phyloP scores from a whole-genome alignment of 2,113 vertebrate genomes.

The Tenebrosternarchus preto region DNA sequence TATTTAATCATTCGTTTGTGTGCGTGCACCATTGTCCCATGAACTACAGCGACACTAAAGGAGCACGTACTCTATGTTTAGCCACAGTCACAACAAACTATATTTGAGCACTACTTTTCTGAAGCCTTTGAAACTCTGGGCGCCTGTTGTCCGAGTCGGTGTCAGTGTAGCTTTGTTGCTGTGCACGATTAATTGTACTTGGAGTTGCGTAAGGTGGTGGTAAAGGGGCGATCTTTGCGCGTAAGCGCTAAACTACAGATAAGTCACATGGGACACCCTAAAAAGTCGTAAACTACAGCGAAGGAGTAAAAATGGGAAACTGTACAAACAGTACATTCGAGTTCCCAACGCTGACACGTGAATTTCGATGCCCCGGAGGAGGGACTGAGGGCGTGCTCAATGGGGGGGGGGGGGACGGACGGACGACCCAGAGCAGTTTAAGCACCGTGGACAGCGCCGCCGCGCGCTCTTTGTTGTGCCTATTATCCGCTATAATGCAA shows the following conservation, averaged over 20 bases:
- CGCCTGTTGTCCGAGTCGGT: not conserved
- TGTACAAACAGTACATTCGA: not conserved
- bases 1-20: not conserved
- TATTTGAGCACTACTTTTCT: not conserved
- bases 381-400: constrained; percentile 16
- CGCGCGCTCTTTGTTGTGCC: not conserved
- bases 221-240: not conserved
- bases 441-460: constrained; percentile 64
- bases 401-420: too few species aligned
- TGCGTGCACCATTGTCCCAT: not conserved
- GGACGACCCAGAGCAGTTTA: constrained; percentile 40
- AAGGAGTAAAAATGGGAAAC: not conserved
- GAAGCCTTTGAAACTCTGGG: not conserved
- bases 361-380: not conserved
- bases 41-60: not conserved
- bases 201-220: not conserved
- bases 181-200: too few species aligned
- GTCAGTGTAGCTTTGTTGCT: too few species aligned
- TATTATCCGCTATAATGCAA: not conserved
- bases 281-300: too few species aligned
- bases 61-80: not conserved
- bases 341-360: constrained; percentile 1
- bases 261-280: too few species aligned
- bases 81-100: not conserved
- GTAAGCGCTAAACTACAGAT: too few species aligned